A percentile compares a stretch with the other conserved stretches of the same genome.
Evolutionary conservation across 1,140 invertebrate genomes (phyloP).

Genomic region (Coboldia fuscipes): DNA sequence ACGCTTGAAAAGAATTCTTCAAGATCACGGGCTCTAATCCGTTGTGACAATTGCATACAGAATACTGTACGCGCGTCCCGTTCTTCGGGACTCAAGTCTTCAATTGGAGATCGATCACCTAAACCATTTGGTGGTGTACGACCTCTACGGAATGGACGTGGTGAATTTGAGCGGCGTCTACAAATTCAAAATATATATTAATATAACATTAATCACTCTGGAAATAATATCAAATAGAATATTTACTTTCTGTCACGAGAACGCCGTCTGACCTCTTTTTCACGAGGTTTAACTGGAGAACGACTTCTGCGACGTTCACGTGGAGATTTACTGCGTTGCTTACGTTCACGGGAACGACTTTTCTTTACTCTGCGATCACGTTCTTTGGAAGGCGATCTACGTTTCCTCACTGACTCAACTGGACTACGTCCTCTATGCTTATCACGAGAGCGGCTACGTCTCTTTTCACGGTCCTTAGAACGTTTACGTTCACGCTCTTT

Average conservation of each 20-base stretch:
- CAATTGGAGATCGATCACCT: constrained; percentile 21
- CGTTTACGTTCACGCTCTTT: background rate
- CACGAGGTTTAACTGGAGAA: background rate
- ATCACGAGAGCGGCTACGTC: constrained; percentile 7
- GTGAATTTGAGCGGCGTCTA: constrained; percentile 7
- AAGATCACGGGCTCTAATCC: constrained; percentile 84
- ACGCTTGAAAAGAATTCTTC: constrained; percentile 99
- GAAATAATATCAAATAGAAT: too few species aligned
- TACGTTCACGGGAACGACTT: too few species aligned
- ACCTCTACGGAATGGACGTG: constrained; percentile 10
- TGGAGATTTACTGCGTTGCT: background rate
- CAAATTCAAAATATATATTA: background rate
- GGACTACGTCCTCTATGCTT: constrained; percentile 11
- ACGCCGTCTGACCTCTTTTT: too few species aligned
- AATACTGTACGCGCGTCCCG: constrained; percentile 95
- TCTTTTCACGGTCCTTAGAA: constrained; percentile 2
- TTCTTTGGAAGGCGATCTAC: too few species aligned
- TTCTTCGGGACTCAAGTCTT: constrained; percentile 90
- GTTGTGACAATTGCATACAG: constrained; percentile 88
- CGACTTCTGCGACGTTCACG: background rate
- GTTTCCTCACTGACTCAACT: too few species aligned
- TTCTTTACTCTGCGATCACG: too few species aligned
- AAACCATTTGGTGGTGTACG: constrained; percentile 18
- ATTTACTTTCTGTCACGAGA: too few species aligned
- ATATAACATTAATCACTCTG: background rate